These are phyloP conservation scores for Pachyramphus minor DNA, from an alignment of 2,113 vertebrate species.

Conservation along the genomic window DNA sequence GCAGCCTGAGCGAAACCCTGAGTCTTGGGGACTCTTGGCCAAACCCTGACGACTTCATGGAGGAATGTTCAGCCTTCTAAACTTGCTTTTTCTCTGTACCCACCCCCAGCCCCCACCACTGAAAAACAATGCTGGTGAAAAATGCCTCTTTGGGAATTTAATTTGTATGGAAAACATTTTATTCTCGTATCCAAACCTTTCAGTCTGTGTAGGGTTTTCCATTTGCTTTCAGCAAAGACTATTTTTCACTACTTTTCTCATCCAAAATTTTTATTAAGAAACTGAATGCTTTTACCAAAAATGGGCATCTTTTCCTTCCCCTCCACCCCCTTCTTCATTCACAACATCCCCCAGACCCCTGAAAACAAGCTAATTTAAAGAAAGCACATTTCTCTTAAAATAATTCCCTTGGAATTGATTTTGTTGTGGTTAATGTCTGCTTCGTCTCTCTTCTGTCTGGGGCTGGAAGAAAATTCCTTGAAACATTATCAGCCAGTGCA, in stretches of 20 bases:
- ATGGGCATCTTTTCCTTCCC: conserved; percentile 40
- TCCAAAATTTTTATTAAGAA: conserved; percentile 38
- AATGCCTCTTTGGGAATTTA: conserved; percentile 20
- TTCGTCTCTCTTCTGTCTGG: conserved; percentile 8
- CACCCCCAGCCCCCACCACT: background rate
- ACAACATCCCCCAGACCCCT: background rate
- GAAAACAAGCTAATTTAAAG: conserved; percentile 12
- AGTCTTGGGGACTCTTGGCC: background rate
- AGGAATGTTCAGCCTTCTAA: conserved; percentile 1
- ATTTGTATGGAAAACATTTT: conserved; percentile 24
- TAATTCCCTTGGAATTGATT: conserved; percentile 29
- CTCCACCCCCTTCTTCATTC: background rate
- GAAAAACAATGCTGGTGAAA: conserved; percentile 24
- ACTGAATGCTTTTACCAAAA: conserved; percentile 45
- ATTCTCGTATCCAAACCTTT: background rate
- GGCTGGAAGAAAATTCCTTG: background rate
- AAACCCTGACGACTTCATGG: background rate
- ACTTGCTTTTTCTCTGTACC: background rate
- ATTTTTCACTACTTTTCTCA: background rate
- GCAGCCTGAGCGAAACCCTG: background rate
- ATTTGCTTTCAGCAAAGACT: conserved; percentile 13
- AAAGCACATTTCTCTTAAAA: conserved; percentile 5
- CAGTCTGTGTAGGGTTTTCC: background rate
- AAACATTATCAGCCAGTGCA: conserved; percentile 1
- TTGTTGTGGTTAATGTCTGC: conserved; percentile 33